Percentiles rank a stretch among this genome's conserved stretches.
Conservation (phyloP, 64 coral and sea anemone species). For the Dendronephthya gigantea region DNA sequence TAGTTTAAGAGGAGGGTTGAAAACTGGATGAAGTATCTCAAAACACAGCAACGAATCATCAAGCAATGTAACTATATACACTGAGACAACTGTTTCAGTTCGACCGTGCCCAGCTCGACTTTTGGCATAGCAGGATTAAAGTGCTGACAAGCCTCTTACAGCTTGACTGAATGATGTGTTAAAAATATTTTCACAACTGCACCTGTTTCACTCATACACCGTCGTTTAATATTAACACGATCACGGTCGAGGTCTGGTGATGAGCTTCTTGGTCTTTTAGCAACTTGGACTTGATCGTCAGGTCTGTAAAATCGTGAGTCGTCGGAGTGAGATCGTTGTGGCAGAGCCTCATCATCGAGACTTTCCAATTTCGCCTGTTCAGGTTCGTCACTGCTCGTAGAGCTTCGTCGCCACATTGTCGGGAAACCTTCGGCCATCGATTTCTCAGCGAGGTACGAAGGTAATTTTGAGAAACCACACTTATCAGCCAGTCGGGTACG, state of each 20-base stretch:
- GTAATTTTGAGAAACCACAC: constrained; percentile 43
- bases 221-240: not conserved
- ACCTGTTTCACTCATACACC: not conserved
- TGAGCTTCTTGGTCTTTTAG: constrained; percentile 46
- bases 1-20: too few species aligned
- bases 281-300: constrained; percentile 14
- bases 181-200: not conserved
- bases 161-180: too few species aligned
- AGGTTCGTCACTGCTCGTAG: constrained; percentile 9
- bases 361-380: not conserved
- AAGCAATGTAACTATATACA: too few species aligned
- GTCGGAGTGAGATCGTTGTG: not conserved
- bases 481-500: constrained; percentile 86
- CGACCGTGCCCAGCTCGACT: too few species aligned
- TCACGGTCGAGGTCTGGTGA: constrained; percentile 40
- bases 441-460: constrained; percentile 32
- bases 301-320: not conserved
- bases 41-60: too few species aligned
- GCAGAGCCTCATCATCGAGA: not conserved
- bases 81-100: too few species aligned
- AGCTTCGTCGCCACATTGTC: constrained; percentile 17
- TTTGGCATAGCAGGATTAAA: too few species aligned
- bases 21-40: too few species aligned
- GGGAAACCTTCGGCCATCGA: constrained; percentile 43
- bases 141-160: too few species aligned